Evolutionary conservation across 2,797 vertebrate genomes (phyloP), one percentile per base, ranked within the genome.

Genomic region (Fistularia tabacaria): DNA sequence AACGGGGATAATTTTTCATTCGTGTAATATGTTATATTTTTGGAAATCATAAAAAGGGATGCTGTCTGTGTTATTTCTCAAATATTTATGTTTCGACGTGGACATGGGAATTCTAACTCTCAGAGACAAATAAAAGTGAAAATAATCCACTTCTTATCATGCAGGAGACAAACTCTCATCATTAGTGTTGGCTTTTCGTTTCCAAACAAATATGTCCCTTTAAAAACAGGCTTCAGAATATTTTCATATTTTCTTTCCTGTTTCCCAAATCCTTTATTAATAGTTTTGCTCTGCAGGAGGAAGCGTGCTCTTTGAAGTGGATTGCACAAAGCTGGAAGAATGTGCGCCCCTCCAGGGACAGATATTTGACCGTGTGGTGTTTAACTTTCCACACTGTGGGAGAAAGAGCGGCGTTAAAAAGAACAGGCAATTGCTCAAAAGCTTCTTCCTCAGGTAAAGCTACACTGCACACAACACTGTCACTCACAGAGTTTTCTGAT

Each of bases 371-470:
- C 76, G 86, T 1, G 85, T 99, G 69, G 87, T 94, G 71, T 99
- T 99, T 80, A 99, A 98, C 75, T 99, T 99, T 55, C 97, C 97
- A 7, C 97, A 99, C 76, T 95, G 91, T 10, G 97, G 97, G n/a
- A 93, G 93, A 47, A 98, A 99, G 84, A 92, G 93, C 6, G 97
- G 96, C 0, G 93, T 98, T 12, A 94, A 89, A 71, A 97, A 92
- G 89, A 99, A 99, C 66, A 91, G 95, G 49, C 85, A 92, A 44
- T 92, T 99, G 37, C 90, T 99, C 8, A 90, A 85, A 15, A 84
- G 44, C 55, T 97, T 98, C 85, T 99, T 99, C 71, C 81, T 49
- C 13, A 94, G 95, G 97, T 95, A 83, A 3, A n/a, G 25, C 6
- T 54, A 8, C 10, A 36, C 14, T 45, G 36, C 41, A 39, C 13